These are phyloP conservation scores for Bombus superbus DNA, from an alignment of 1,140 invertebrate species.

Conservation along the genomic window DNA sequence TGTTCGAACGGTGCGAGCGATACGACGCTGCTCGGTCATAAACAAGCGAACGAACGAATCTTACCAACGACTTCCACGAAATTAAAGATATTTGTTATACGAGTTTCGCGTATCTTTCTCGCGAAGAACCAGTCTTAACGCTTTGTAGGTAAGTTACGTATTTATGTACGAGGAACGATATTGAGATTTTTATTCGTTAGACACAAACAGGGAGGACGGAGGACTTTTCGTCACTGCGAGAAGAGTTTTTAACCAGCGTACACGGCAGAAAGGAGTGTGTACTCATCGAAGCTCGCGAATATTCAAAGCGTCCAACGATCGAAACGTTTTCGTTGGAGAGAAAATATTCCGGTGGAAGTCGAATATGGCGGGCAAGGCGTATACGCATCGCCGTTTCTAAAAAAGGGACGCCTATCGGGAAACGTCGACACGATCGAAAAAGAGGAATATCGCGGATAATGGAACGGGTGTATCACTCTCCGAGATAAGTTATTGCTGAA, in stretches of 20 bases:
- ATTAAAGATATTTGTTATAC: not conserved
- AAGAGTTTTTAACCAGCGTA: not conserved
- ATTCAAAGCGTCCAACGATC: slow-evolving; percentile 26
- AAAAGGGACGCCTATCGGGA: slow-evolving; percentile 28
- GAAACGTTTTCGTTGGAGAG: not conserved
- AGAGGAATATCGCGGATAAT: slow-evolving; percentile 44
- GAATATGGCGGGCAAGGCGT: slow-evolving; percentile 19
- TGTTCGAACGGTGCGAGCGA: not conserved
- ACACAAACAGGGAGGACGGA: too few species aligned
- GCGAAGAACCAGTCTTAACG: not conserved
- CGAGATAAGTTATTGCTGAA: slow-evolving; percentile 65
- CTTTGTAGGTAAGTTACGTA: not conserved
- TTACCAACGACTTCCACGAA: too few species aligned
- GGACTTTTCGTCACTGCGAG: not conserved
- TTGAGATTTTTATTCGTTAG: not conserved
- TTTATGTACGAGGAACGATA: not conserved
- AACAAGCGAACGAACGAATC: too few species aligned
- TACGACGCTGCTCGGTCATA: not conserved
- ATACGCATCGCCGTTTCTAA: slow-evolving; percentile 42
- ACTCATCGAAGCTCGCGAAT: slow-evolving; percentile 5
- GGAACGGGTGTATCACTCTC: slow-evolving; percentile 32
- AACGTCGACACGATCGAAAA: slow-evolving; percentile 52
- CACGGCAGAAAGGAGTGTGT: not conserved
- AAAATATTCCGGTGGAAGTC: slow-evolving; percentile 1
- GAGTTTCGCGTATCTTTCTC: too few species aligned